These are phyloP conservation scores for Megaustenia siamemsis DNA, from an alignment of 2,888 invertebrate genomes.

Conservation along the genomic window DNA sequence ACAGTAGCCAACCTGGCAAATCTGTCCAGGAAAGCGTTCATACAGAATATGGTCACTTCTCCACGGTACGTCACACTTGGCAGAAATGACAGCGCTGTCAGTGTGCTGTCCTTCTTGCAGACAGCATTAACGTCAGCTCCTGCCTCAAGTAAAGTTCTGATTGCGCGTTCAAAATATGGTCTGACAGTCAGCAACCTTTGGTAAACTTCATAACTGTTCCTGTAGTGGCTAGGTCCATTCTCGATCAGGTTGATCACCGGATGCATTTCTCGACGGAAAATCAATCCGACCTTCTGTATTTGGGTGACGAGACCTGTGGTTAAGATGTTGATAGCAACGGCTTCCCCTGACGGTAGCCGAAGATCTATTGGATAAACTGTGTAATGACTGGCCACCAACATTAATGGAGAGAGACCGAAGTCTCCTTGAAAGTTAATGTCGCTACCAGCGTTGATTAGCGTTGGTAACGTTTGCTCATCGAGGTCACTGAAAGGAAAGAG, in stretches of 20 bases:
- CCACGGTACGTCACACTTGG: not conserved
- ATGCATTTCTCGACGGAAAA: too few species aligned
- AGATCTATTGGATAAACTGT: too few species aligned
- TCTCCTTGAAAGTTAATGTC: constrained; percentile 8
- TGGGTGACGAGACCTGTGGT: too few species aligned
- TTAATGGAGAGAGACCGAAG: constrained; percentile 2
- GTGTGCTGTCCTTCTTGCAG: not conserved
- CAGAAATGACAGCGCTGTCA: constrained; percentile 10
- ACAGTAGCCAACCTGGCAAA: not conserved
- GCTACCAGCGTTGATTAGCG: not conserved
- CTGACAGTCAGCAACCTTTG: too few species aligned
- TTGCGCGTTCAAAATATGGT: too few species aligned
- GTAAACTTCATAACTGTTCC: too few species aligned
- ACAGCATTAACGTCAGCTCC: constrained; percentile 33
- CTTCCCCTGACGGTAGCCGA: too few species aligned
- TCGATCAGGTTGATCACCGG: too few species aligned
- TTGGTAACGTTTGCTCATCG: not conserved
- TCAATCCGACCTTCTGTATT: too few species aligned
- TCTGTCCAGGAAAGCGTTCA: not conserved
- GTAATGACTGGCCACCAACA: not conserved
- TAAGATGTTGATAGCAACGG: too few species aligned
- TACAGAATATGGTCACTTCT: not conserved
- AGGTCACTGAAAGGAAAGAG: not conserved
- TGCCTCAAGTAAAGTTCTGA: not conserved
- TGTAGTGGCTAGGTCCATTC: too few species aligned